Base-by-base conservation (phyloP, 2,797 vertebrate genomes). In the Hyperoplus lanceolatus region DNA sequence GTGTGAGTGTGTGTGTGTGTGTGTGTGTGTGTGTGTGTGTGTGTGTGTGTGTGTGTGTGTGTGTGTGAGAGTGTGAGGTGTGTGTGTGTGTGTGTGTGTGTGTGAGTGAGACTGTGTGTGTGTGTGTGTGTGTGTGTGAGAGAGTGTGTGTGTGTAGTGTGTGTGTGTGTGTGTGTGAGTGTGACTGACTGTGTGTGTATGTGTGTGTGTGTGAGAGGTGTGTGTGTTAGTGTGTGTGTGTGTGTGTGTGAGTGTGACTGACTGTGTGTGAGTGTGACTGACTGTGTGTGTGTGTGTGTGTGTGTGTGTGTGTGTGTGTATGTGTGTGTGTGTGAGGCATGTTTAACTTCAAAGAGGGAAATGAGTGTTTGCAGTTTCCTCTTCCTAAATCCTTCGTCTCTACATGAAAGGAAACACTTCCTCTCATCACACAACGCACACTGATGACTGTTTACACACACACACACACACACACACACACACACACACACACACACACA, bases 311-410 rank as follows among this genome's bases (percentile, higher is more conserved):
- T n/a, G 4, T 8, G 8, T 42, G 39, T 42, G 57, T n/a, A 16
- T 42, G 38, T 42, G 15, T 42, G 29, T 6, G 15, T 18, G 45
- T 43, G 42, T 50, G 39, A 45, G 11, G 14, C 6, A 12, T 12
- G 50, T 54, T 18, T 29, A 48, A 85, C 85, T 80, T 92, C 88
- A 92, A 90, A 92, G 87, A 42, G 15, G 13, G 54, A 89, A 92
- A 93, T 93, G 84, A 93, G 75, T 92, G 92, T 92, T 93, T 92
- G 86, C 64, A 75, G 85, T 91, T 90, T 90, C 89, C 90, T 92
- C 83, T 79, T 79, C 70, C 73, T 90, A 88, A 93, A 85, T 87
- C 90, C 89, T 51, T 63, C 16, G 61, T 54, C 80, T 87, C 63
- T 70, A 86, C 87, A 93, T 93, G 89, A 93, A 93, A 93, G 89